Conservation (phyloP, 2,888 invertebrate species). For the Pterostichus niger region DNA sequence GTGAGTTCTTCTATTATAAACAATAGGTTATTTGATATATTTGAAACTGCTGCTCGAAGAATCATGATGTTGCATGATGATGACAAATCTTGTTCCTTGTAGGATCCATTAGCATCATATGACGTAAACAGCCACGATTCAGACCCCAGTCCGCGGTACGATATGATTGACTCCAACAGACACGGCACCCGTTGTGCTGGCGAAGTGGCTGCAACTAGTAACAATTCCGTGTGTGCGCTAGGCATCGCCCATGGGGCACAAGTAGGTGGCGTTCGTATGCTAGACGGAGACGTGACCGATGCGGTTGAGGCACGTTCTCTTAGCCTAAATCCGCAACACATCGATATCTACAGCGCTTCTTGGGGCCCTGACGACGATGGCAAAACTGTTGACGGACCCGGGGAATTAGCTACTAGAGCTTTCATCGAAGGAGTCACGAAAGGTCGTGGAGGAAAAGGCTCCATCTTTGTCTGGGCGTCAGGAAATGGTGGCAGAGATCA, state of each 20-base stretch:
- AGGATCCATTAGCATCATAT: conserved; percentile 97
- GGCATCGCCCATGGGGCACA: conserved; percentile 97
- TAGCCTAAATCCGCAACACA: conserved; percentile 96
- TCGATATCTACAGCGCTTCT: conserved; percentile 98
- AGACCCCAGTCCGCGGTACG: conserved; percentile 98
- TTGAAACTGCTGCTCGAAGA: too few relatives aligned
- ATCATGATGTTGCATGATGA: conserved; percentile 23
- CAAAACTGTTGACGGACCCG: conserved; percentile 98
- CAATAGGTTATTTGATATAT: too few relatives aligned
- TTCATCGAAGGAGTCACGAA: conserved; percentile 97
- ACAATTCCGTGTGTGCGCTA: conserved; percentile 97
- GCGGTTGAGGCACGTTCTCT: conserved; percentile 98
- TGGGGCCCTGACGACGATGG: conserved; percentile 99
- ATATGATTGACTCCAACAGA: conserved; percentile 96
- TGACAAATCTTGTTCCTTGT: conserved; percentile 71
- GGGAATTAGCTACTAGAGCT: conserved; percentile 95
- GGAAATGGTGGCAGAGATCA: conserved; percentile 98
- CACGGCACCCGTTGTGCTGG: conserved; percentile 98
- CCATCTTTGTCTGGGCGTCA: conserved; percentile 99
- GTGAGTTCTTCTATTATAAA: conserved; percentile 81
- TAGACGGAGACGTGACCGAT: conserved; percentile 99
- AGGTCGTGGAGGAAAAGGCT: conserved; percentile 96
- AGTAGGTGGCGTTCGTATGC: conserved; percentile 96
- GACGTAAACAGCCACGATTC: conserved; percentile 98
- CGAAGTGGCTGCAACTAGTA: conserved; percentile 97